These are phyloP conservation scores for Melinopterus prodromus DNA, from an alignment of 2,888 invertebrate species.

Conservation along the genomic window DNA sequence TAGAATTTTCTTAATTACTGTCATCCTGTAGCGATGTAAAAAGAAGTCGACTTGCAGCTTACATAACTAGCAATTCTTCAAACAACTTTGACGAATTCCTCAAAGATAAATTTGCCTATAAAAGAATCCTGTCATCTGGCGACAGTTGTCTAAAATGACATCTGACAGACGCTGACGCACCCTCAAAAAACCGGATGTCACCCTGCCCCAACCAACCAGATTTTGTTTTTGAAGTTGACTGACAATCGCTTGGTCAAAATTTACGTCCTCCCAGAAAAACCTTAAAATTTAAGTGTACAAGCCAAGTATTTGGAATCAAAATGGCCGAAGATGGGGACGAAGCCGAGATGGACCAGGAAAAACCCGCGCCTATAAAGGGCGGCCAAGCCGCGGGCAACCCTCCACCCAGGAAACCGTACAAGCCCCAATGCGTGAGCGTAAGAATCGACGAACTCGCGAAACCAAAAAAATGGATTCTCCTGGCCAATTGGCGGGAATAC, in stretches of 20 bases:
- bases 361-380: neutral
- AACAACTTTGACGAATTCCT: no score
- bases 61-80: no score
- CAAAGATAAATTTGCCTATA: no score
- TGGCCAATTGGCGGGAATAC: constrained; percentile 65
- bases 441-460: constrained; percentile 56
- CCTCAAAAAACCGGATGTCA: neutral
- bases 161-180: neutral
- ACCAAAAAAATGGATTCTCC: constrained; percentile 63
- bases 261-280: neutral
- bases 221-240: neutral
- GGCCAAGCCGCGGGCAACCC: neutral
- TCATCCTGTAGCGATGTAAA: no score
- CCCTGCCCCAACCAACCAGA: neutral
- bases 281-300: neutral
- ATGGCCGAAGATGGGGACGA: constrained; percentile 8
- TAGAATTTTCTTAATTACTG: no score
- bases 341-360: neutral
- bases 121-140: neutral
- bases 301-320: neutral
- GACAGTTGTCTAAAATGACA: neutral
- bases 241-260: neutral
- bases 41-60: no score
- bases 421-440: constrained; percentile 18
- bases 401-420: neutral